Base-by-base conservation (phyloP, 2,797 vertebrate species). In the Gymnoscopelus microlampas region DNA sequence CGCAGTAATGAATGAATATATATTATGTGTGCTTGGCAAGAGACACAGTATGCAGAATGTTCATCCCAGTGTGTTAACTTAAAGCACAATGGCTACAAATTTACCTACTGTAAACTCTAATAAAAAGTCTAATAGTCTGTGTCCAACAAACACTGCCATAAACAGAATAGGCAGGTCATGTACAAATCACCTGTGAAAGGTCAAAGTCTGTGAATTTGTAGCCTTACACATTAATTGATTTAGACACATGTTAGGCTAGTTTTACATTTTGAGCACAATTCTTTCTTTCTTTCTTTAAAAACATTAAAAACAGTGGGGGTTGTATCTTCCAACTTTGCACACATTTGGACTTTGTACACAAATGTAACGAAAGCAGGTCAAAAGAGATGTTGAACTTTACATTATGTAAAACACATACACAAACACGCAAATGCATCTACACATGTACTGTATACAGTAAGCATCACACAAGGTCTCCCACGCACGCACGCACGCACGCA, bases 271-370 rank as follows among this genome's bases (percentile, higher is more conserved):
- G 1, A 53, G 50, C 15, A 3, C 19, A 65, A 32, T 63, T 32
- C 23, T 47, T 1, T 49, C 15, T 56, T 5, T 7, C 32, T 39
- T 39, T 39, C 39, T 39, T 39, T 29, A 29, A 19, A 35, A 51
- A 19, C 13, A 35, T 53, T n/a, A 24, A 63, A 29, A 44, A 4
- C 10, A 6, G 12, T n/a, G 14, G 9, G 11, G 9, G 14, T 1
- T 57, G 63, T 32, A 3, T 6, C 8, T 71, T 35, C 70, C 61
- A 66, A 48, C 51, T 72, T 60, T 87, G 76, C 60, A 73, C 77
- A 81, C 81, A 85, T 63, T 48, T 66, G 75, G 66, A 90, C 82
- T 87, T 84, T 86, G 77, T n/a, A 61, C 77, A 8, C 29, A 60
- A 29, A 63, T 3, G 15, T 14, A 65, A 12, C 70, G 9, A 60